These are phyloP conservation scores for Ciconia boyciana DNA, from an alignment of 2,113 vertebrate species.

Conservation along the genomic window DNA sequence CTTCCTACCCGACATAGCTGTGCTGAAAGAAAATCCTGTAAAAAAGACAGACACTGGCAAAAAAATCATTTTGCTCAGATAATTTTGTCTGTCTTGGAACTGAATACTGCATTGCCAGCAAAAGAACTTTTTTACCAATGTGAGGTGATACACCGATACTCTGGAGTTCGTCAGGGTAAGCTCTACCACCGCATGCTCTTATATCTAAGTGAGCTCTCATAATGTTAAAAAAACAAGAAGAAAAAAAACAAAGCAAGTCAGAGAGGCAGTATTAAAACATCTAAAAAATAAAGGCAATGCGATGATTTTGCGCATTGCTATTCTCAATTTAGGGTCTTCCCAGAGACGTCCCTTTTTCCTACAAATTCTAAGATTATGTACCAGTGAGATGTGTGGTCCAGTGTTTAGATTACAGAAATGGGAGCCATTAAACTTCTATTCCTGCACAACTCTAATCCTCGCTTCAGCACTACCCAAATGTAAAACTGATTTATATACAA, in stretches of 20 bases:
- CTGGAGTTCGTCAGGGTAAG: neutral
- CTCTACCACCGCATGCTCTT: neutral
- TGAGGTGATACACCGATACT: neutral
- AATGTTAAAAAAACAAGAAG: neutral
- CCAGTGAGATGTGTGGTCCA: neutral
- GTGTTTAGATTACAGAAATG: neutral
- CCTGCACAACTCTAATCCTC: neutral
- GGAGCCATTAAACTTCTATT: neutral
- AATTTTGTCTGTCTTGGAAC: neutral
- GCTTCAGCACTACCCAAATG: neutral
- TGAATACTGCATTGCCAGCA: neutral
- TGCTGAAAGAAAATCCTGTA: neutral
- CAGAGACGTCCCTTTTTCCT: neutral
- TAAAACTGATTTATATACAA: neutral
- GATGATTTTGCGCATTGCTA: neutral
- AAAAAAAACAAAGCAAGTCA: neutral
- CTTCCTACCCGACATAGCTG: neutral
- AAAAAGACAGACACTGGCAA: neutral
- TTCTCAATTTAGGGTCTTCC: neutral
- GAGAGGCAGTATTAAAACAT: accelerated
- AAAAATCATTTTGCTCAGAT: neutral
- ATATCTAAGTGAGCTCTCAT: neutral
- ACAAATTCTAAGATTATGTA: neutral
- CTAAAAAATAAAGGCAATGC: neutral
- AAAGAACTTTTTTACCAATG: neutral